A percentile compares a stretch with the other conserved stretches of the same genome.
phyloP scores from a whole-genome alignment of 2,113 vertebrate genomes.

The Clarias magur region DNA sequence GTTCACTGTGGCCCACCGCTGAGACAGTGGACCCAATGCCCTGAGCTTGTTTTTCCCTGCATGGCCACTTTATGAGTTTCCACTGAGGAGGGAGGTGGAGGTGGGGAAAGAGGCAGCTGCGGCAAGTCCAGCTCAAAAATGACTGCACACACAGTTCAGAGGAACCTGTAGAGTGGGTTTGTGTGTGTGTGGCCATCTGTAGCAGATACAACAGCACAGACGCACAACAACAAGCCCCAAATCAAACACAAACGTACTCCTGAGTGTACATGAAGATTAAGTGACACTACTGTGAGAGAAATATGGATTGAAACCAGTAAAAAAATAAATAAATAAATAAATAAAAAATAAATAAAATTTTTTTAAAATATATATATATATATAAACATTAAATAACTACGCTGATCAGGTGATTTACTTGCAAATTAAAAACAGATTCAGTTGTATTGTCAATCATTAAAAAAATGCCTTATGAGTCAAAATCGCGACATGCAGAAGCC shows the following conservation, averaged over 20 bases:
- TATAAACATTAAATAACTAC: neutral
- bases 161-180: neutral
- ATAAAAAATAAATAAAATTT: too few relatives aligned
- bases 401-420: neutral
- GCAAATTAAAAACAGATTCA: neutral
- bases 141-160: constrained; percentile 6
- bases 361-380: too few relatives aligned
- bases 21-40: constrained; percentile 46
- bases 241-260: neutral
- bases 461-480: neutral
- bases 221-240: neutral
- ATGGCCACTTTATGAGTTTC: constrained; percentile 47
- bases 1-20: constrained; percentile 31
- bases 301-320: neutral
- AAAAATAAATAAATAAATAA: too few relatives aligned
- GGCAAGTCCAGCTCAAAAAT: constrained; percentile 24
- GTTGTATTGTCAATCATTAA: neutral
- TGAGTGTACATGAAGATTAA: neutral
- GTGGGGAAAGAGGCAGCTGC: neutral
- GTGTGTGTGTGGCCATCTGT: constrained; percentile 6
- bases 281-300: neutral
- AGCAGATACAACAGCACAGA: neutral
- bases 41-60: constrained; percentile 43
- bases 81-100: constrained; percentile 21
- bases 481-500: neutral